Conservation (phyloP, 2,113 vertebrate genomes). For the Emydocephalus ijimae region DNA sequence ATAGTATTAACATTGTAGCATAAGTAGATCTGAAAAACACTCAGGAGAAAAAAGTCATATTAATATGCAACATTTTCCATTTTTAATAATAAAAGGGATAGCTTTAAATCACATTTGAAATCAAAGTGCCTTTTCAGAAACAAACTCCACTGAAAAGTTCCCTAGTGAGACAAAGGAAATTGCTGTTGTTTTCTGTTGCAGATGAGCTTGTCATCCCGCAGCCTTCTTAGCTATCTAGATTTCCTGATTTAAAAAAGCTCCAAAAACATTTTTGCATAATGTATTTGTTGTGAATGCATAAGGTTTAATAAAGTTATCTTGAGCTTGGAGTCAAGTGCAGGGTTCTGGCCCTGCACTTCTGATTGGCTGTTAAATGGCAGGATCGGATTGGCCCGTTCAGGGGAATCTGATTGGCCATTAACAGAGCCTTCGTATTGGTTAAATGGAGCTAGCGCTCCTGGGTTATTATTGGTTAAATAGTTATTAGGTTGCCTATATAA, state of each 20-base stretch:
- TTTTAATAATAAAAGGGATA: not conserved
- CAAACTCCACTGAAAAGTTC: not conserved
- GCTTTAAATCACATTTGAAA: not conserved
- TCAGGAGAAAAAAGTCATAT: not conserved
- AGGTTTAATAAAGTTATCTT: no score
- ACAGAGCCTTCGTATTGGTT: no score
- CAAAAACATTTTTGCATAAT: not conserved
- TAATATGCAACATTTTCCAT: not conserved
- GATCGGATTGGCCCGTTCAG: no score
- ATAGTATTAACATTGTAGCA: not conserved
- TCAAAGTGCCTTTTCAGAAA: not conserved
- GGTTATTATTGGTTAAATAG: no score
- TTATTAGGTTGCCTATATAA: no score
- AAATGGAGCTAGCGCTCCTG: no score
- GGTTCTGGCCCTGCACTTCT: no score
- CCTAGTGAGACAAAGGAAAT: not conserved
- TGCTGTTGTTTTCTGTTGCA: not conserved
- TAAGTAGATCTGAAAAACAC: not conserved
- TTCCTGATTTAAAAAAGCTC: not conserved
- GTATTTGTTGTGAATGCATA: no score
- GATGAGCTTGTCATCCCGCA: not conserved
- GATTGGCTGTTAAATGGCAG: no score
- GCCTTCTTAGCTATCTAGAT: not conserved
- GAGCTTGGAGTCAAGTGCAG: no score
- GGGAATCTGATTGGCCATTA: no score